A percentile compares a stretch with the other conserved stretches of the same genome.
Conservation (phyloP, 1,140 invertebrate species). For the Melitaea cinxia region DNA sequence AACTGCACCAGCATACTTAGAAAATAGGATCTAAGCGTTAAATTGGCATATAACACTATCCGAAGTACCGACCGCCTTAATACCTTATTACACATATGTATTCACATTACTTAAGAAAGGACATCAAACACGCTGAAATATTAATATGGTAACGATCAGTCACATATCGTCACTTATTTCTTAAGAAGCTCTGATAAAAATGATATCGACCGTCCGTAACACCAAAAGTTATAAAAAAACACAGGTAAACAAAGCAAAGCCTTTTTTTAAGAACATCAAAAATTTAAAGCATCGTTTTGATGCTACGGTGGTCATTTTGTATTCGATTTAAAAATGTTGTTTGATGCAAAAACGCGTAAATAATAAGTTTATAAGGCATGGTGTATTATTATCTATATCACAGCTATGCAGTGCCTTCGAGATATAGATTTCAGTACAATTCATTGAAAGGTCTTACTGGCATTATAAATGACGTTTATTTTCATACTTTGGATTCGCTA, state of each 20-base stretch:
- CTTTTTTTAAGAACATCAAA: constrained; percentile 5
- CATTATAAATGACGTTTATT: no score
- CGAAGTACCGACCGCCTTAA: constrained; percentile 7
- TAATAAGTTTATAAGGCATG: constrained; percentile 43
- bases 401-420: constrained; percentile 40
- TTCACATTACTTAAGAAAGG: constrained; percentile 18
- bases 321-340: constrained; percentile 19
- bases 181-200: constrained; percentile 45
- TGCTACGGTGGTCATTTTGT: constrained; percentile 8
- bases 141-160: constrained; percentile 52
- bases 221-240: background rate
- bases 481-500: no score
- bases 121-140: constrained; percentile 13
- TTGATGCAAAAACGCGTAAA: constrained; percentile 19
- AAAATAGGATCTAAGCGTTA: background rate
- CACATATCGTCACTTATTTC: constrained; percentile 44
- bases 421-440: constrained; percentile 19
- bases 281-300: background rate
- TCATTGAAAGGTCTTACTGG: background rate
- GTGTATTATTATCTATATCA: constrained; percentile 52
- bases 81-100: constrained; percentile 18
- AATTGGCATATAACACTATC: background rate
- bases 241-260: constrained; percentile 2
- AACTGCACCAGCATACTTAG: no score
- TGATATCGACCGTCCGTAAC: constrained; percentile 23